Base-by-base conservation (phyloP, 2,797 vertebrate species). In the Triplophysa yarkandensis region DNA sequence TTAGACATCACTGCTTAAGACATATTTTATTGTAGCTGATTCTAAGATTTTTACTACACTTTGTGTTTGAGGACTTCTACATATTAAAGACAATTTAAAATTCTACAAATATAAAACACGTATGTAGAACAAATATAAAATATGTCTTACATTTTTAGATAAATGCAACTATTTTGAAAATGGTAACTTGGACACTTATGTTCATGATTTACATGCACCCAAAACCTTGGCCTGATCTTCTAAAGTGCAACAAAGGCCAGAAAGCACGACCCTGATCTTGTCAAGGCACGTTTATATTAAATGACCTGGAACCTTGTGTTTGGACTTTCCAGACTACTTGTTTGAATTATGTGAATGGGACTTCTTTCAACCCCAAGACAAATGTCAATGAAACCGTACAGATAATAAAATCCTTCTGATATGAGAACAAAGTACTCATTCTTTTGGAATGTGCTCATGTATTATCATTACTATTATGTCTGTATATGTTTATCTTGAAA, bases 381-480 rank as follows among this genome's bases (percentile, higher is more conserved):
- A 79, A 74, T 78, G 76, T 85, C 82, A 75, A 83, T 77, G 77
- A 77, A 81, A 41, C 39, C 41, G 36, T 61, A 76, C 79, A 68
- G 76, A 79, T 72, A 88, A 90, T 87, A 76, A 13, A 72, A 21
- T 70, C 79, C 57, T 77, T 85, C 81, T 86, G 88, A 89, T 89
- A 85, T 81, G 82, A 83, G 84, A 71, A 82, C 78, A 72, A 81
- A 85, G 43, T 84, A 81, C 48, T 84, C 83, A 80, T 87, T 88
- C 86, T 85, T 39, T 39, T 39, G 70, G 78, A 85, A 81, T 83
- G 85, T 80, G 83, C 81, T 84, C 87, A 82, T 83, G 81, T 61
- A 79, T 85, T 82, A 80, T 86, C 86, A 81, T 86, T 87, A 84
- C 88, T 92, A 92, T 92, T 93, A 87, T 92, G 91, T 89, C 90